Percentiles rank a stretch among this genome's conserved stretches.
Evolutionary conservation across 2,797 vertebrate genomes (phyloP).

Genomic region (Neostethus bicornis): DNA sequence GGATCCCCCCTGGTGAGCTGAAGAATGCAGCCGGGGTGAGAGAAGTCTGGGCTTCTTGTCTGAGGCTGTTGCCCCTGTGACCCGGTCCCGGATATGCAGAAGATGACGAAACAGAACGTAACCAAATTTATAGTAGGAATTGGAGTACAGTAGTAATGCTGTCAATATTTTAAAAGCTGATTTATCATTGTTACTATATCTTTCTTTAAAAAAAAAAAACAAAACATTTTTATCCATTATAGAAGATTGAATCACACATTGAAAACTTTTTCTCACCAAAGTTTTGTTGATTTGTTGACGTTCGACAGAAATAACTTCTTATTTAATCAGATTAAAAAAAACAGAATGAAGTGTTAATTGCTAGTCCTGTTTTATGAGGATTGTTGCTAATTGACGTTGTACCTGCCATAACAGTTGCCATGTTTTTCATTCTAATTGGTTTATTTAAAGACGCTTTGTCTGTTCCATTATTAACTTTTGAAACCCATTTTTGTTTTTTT

Average conservation of each 20-base stretch:
- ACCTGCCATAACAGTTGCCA: constrained; percentile 9
- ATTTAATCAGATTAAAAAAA: constrained; percentile 24
- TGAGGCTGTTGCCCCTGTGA: no score
- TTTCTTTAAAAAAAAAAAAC: neutral
- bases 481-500: constrained; percentile 12
- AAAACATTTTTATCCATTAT: neutral
- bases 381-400: constrained; percentile 46
- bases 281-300: no score
- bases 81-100: no score
- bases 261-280: constrained; percentile 11
- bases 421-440: constrained; percentile 24
- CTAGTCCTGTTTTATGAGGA: constrained; percentile 29
- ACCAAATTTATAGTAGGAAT: no score
- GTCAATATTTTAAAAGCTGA: neutral
- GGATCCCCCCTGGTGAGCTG: no score
- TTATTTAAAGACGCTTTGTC: constrained; percentile 31
- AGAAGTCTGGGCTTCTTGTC: no score
- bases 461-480: constrained; percentile 11
- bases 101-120: no score
- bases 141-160: no score
- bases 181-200: neutral
- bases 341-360: constrained; percentile 55
- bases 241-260: constrained; percentile 7
- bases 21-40: no score
- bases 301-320: no score